phyloP scores from a whole-genome alignment of 2,113 vertebrate genomes.

The Oxyruncus cristatus region DNA sequence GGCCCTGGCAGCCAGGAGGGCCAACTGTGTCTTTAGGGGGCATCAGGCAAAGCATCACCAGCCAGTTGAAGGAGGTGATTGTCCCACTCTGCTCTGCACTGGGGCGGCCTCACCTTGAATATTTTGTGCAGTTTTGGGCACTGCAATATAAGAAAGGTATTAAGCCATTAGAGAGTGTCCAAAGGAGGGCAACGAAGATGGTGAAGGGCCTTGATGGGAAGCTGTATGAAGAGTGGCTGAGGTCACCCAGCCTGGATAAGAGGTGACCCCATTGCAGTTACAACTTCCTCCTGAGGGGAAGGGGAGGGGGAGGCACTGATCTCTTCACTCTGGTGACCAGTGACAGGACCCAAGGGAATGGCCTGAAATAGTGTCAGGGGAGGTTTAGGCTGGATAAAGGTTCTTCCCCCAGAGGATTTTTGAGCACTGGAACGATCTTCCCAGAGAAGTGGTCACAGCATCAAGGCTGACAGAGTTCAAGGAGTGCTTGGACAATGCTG shows the following conservation, averaged over 20 bases:
- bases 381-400: not conserved
- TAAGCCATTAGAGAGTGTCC: not conserved
- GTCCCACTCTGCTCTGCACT: not conserved
- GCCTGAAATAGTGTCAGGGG: not conserved
- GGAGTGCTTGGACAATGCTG: not conserved
- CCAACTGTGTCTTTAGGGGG: not conserved
- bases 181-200: not conserved
- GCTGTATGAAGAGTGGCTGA: rapidly evolving
- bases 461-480: not conserved
- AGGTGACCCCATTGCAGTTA: not conserved
- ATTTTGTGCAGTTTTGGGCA: not conserved
- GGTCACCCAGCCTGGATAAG: not conserved
- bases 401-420: not conserved
- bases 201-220: not conserved
- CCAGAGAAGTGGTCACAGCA: not conserved
- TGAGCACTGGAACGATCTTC: not conserved
- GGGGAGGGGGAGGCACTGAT: not conserved
- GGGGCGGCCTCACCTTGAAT: rapidly evolving
- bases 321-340: not conserved
- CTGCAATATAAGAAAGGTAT: not conserved
- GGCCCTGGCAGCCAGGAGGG: not conserved
- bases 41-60: not conserved
- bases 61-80: rapidly evolving
- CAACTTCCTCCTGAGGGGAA: not conserved
- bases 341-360: not conserved